These are phyloP conservation scores for Rhea americana DNA, from an alignment of 2,113 vertebrate species.

Conservation along the genomic window DNA sequence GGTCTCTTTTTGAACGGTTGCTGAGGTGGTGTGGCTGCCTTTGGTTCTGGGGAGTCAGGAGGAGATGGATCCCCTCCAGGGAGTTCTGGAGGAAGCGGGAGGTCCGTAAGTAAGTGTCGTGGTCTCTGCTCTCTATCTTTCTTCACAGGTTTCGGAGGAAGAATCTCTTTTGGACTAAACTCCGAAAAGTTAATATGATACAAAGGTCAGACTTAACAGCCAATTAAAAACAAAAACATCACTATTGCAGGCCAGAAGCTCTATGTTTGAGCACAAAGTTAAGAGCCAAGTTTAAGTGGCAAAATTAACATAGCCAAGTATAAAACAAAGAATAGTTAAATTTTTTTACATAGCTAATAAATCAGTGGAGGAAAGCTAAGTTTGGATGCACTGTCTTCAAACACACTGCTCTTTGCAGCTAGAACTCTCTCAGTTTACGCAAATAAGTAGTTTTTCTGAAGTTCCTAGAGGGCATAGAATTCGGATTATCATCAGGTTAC, in stretches of 20 bases:
- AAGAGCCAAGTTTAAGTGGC: neutral
- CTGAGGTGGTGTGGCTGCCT: conserved; percentile 83
- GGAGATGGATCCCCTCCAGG: conserved; percentile 89
- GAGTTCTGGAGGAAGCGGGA: conserved; percentile 93
- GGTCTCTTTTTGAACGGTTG: conserved; percentile 94
- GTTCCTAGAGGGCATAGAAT: neutral
- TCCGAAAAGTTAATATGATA: conserved; percentile 61
- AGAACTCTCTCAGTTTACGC: neutral
- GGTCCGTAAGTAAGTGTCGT: conserved; percentile 90
- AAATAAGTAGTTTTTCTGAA: neutral
- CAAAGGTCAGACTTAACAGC: neutral
- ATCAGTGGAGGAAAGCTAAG: neutral
- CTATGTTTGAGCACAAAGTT: neutral
- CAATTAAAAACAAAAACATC: neutral
- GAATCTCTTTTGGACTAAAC: conserved; percentile 91
- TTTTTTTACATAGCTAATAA: rapidly evolving
- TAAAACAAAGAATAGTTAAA: neutral
- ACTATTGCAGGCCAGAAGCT: neutral
- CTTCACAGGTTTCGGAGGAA: conserved; percentile 84
- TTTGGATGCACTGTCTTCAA: rapidly evolving
- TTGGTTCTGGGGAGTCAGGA: conserved; percentile 89
- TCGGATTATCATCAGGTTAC: neutral
- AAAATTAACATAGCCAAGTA: neutral
- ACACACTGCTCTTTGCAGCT: neutral
- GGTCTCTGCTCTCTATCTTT: conserved; percentile 91